These are phyloP conservation scores for Drosophila auraria DNA, from an alignment of 1,140 invertebrate genomes.

Conservation along the genomic window DNA sequence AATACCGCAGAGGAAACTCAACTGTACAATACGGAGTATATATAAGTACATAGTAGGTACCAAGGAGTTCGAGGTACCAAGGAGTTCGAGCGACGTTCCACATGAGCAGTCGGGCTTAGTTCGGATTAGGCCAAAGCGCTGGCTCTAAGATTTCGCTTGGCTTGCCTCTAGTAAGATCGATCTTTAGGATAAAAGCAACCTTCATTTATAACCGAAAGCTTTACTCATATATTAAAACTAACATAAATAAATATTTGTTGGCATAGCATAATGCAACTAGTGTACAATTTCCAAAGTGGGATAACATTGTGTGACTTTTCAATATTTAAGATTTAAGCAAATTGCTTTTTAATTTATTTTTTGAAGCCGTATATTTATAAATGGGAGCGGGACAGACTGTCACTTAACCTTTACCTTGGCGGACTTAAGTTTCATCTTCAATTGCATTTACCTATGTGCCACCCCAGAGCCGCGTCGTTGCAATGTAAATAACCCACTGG, in stretches of 20 bases:
- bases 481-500: conserved; percentile 56
- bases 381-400: conserved; percentile 10
- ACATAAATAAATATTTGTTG: background rate
- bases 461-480: conserved; percentile 39
- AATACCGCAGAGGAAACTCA: conserved; percentile 33
- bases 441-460: conserved; percentile 49
- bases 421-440: conserved; percentile 31
- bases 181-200: background rate
- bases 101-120: conserved; percentile 26
- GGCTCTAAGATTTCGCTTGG: background rate
- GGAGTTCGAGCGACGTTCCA: conserved; percentile 38
- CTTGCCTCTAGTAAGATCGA: background rate
- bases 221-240: background rate
- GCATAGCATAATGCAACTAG: background rate
- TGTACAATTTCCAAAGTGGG: background rate
- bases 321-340: background rate
- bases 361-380: too few species aligned
- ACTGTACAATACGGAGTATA: conserved; percentile 51
- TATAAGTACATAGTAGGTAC: conserved; percentile 16
- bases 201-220: background rate
- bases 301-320: background rate
- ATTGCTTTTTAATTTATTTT: background rate
- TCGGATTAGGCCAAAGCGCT: conserved; percentile 7
- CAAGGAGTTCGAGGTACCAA: conserved; percentile 14
- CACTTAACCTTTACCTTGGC: conserved; percentile 11